phyloP scores from a whole-genome alignment of 53 echinoderm and acorn worm genomes.

The Holothuria scabra region DNA sequence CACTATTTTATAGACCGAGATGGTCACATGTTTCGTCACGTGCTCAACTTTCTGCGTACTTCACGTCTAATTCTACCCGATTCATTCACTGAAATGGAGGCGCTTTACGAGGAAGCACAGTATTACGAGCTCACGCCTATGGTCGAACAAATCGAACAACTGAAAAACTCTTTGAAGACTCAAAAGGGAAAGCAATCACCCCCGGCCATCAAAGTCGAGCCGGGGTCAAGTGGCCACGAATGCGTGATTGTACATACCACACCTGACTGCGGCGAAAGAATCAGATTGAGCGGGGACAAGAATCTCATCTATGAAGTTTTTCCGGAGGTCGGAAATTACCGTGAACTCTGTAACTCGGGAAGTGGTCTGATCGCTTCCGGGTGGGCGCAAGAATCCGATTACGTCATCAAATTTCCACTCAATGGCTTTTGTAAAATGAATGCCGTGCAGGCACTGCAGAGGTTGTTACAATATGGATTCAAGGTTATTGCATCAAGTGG shows the following conservation, averaged over 20 bases:
- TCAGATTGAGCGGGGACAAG: conserved; percentile 92
- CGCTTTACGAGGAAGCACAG: conserved; percentile 92
- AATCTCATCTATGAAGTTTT: conserved; percentile 92
- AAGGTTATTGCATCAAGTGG: conserved; percentile 94
- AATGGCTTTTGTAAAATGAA: conserved; percentile 97
- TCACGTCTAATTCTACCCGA: conserved; percentile 81
- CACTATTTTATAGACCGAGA: conserved; percentile 99
- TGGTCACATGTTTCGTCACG: conserved; percentile 92
- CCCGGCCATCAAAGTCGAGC: conserved; percentile 75
- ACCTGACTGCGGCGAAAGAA: conserved; percentile 94
- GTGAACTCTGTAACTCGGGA: conserved; percentile 87
- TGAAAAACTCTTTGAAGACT: conserved; percentile 41
- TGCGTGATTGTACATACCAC: conserved; percentile 95
- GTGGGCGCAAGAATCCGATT: conserved; percentile 96
- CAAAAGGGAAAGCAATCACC: conserved; percentile 54
- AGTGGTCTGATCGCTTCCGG: conserved; percentile 72
- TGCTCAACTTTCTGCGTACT: conserved; percentile 96
- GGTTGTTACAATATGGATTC: conserved; percentile 88
- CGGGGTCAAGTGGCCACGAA: conserved; percentile 76
- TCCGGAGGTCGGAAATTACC: conserved; percentile 91
- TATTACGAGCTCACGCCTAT: conserved; percentile 90
- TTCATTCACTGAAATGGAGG: conserved; percentile 88
- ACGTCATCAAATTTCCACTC: conserved; percentile 89
- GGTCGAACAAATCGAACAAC: conserved; percentile 82
- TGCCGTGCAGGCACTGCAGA: conserved; percentile 91